Evolutionary conservation across 2,113 vertebrate species (phyloP).

Genomic region (Blennius ocellaris): DNA sequence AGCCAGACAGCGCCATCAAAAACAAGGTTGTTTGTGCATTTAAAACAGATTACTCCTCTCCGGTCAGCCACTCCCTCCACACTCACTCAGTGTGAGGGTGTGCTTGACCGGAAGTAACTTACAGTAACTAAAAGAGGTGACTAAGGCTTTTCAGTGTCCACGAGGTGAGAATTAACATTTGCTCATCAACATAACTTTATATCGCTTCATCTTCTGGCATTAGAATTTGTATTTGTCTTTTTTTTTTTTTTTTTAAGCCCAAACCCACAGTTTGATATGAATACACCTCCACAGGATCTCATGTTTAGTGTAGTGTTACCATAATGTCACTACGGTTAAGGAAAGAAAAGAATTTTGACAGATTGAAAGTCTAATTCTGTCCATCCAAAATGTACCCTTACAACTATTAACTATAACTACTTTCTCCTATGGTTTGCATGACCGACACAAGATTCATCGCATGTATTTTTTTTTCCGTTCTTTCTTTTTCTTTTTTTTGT

Average conservation of each 20-base stretch:
- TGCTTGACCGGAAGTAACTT: slow-evolving; percentile 53
- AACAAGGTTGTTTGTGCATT: slow-evolving; percentile 82
- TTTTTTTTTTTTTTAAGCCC: slow-evolving; percentile 24
- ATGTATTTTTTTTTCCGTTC: slow-evolving; percentile 46
- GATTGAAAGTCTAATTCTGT: slow-evolving; percentile 51
- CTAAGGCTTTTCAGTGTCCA: slow-evolving; percentile 67
- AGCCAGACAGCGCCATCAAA: slow-evolving; percentile 80
- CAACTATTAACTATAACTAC: slow-evolving; percentile 47
- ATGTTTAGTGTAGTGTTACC: slow-evolving; percentile 44
- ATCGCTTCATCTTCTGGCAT: slow-evolving; percentile 26
- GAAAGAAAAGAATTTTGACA: slow-evolving; percentile 52
- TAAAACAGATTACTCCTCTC: slow-evolving; percentile 56
- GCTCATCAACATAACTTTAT: neutral
- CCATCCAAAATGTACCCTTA: slow-evolving; percentile 57
- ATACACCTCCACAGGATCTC: slow-evolving; percentile 57
- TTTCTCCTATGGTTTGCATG: slow-evolving; percentile 62
- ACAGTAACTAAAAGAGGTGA: slow-evolving; percentile 50
- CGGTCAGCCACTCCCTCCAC: slow-evolving; percentile 40
- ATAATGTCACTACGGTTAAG: slow-evolving; percentile 38
- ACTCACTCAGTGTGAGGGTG: slow-evolving; percentile 40
- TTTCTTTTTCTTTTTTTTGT: slow-evolving; percentile 48
- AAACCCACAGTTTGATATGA: slow-evolving; percentile 39
- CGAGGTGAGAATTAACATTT: slow-evolving; percentile 11
- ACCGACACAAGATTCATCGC: slow-evolving; percentile 55
- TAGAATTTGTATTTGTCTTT: neutral